These are phyloP conservation scores for Stenurella melanura DNA, from an alignment of 2,888 invertebrate species.

Conservation along the genomic window DNA sequence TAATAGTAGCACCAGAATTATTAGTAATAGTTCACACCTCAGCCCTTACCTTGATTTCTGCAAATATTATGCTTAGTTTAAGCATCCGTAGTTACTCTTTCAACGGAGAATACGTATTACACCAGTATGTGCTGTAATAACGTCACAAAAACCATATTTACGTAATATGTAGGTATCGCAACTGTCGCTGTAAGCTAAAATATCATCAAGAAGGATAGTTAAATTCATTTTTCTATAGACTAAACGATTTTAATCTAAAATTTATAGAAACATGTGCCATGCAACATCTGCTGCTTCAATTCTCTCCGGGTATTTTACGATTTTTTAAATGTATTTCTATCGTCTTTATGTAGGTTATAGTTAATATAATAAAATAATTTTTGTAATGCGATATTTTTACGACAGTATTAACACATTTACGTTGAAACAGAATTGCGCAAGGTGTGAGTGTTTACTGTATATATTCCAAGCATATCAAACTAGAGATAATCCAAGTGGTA, in stretches of 20 bases:
- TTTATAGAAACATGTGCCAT: slow-evolving; percentile 1
- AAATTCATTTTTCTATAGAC: neutral
- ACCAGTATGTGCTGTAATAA: neutral
- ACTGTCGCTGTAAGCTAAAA: neutral
- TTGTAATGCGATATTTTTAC: neutral
- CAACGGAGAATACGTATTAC: neutral
- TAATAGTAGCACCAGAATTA: too few relatives aligned
- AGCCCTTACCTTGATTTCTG: too few relatives aligned
- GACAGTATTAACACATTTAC: neutral
- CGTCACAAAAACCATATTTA: neutral
- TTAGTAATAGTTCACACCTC: too few relatives aligned
- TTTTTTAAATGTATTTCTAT: slow-evolving; percentile 25
- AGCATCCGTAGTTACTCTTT: neutral
- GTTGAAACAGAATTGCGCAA: neutral
- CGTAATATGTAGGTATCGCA: neutral
- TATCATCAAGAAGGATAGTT: neutral
- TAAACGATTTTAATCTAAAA: slow-evolving; percentile 15
- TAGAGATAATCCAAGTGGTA: neutral
- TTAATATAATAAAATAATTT: slow-evolving; percentile 21
- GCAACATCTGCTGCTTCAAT: slow-evolving; percentile 20
- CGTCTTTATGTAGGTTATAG: slow-evolving; percentile 21
- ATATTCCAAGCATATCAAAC: neutral
- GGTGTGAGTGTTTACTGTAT: neutral
- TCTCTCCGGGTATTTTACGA: slow-evolving; percentile 10
- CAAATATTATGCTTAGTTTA: too few relatives aligned